Evolutionary conservation across 2,113 vertebrate genomes (phyloP).

Genomic region (Syrrhaptes paradoxus): DNA sequence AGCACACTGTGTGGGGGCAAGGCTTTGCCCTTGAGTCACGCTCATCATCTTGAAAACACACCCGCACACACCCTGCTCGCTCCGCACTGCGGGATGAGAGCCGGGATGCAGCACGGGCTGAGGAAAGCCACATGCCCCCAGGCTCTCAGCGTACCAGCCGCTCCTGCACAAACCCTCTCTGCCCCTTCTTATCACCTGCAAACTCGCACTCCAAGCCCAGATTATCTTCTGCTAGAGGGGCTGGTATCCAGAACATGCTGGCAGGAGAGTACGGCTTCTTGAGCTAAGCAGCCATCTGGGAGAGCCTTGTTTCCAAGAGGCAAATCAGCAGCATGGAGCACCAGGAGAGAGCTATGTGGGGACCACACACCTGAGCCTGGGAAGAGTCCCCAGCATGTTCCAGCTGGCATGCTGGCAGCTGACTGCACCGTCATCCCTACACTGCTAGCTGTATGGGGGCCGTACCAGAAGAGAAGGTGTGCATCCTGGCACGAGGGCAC

Average conservation of each 20-base stretch:
- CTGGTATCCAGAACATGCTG: background rate
- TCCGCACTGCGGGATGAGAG: background rate
- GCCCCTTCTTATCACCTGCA: background rate
- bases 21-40: background rate
- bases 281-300: background rate
- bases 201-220: background rate
- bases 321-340: background rate
- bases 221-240: background rate
- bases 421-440: background rate
- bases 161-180: background rate
- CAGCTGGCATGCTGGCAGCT: background rate
- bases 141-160: background rate
- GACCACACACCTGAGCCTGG: background rate
- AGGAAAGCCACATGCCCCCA: background rate
- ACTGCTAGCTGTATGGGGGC: background rate
- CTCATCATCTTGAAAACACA: background rate
- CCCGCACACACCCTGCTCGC: background rate
- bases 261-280: background rate
- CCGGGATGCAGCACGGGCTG: background rate
- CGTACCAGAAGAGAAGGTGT: background rate
- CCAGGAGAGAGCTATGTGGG: background rate
- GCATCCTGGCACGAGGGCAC: background rate
- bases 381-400: background rate
- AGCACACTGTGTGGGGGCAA: background rate
- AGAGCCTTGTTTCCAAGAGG: background rate